Evolutionary conservation across 2,113 vertebrate species (phyloP).

Genomic region (Tupaia tana): DNA sequence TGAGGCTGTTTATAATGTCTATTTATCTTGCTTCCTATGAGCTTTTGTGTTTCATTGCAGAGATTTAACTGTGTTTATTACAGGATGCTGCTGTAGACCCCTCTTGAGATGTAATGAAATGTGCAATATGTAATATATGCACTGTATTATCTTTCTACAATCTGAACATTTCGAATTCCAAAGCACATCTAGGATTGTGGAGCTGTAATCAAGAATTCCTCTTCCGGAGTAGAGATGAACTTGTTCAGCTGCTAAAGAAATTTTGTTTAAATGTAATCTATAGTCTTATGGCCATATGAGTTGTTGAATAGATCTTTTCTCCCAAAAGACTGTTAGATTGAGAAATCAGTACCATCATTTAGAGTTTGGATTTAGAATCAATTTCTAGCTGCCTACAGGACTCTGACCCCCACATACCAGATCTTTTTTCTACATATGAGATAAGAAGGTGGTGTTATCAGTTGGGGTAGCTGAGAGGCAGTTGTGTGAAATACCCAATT

Average conservation of each 20-base stretch:
- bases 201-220: conserved; percentile 49
- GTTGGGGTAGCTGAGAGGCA: too few species aligned
- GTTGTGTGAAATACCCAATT: too few species aligned
- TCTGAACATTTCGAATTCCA: conserved; percentile 13
- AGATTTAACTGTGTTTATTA: conserved; percentile 50
- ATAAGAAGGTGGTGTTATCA: neutral
- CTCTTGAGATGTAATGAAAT: neutral
- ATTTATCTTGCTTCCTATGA: conserved; percentile 30
- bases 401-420: neutral
- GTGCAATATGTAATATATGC: neutral
- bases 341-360: conserved; percentile 18
- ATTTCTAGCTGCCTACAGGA: neutral
- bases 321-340: neutral
- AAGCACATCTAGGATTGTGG: neutral
- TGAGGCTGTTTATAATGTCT: conserved; percentile 13
- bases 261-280: conserved; percentile 34
- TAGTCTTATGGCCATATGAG: neutral
- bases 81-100: conserved; percentile 11
- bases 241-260: neutral
- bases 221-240: neutral
- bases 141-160: neutral
- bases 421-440: neutral
- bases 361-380: conserved; percentile 24
- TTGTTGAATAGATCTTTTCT: conserved; percentile 26
- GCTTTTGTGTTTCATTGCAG: conserved; percentile 15